Percentiles rank a stretch among this genome's conserved stretches.
Evolutionary conservation across 2,797 vertebrate species (phyloP).

Genomic region (Loriculus beryllinus): DNA sequence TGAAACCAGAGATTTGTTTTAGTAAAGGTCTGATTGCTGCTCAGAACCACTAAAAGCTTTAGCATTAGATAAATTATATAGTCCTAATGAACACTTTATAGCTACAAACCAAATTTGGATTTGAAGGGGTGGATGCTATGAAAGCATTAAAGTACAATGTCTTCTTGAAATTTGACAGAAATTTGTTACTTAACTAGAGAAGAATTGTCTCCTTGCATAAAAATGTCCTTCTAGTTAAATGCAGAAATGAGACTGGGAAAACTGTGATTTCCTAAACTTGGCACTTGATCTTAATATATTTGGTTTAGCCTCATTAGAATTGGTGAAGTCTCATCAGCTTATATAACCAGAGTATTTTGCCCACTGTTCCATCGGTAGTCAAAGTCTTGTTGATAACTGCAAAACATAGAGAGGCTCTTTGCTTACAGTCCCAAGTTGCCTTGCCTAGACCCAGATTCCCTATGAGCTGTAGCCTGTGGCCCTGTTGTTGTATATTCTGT

Average conservation of each 20-base stretch:
- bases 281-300: not conserved
- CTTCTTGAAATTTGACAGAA: constrained; percentile 48
- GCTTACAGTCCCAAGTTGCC: not conserved
- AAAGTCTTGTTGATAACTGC: not conserved
- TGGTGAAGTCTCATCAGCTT: not conserved
- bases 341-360: not conserved
- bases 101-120: constrained; percentile 44
- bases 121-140: not conserved
- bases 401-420: not conserved
- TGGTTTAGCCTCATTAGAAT: not conserved
- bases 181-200: constrained; percentile 20
- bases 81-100: constrained; percentile 39
- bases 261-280: not conserved
- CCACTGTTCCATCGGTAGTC: not conserved
- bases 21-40: not conserved
- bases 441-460: not conserved
- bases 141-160: not conserved
- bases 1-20: constrained; percentile 7
- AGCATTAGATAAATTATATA: constrained; percentile 47
- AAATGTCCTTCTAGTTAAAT: not conserved
- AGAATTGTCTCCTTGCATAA: not conserved
- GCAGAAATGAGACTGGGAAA: not conserved
- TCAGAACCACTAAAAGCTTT: constrained; percentile 40
- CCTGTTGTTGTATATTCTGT: not conserved
- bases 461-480: not conserved